phyloP scores from a whole-genome alignment of 2,888 invertebrate genomes.

The Xestia rhomboidea region DNA sequence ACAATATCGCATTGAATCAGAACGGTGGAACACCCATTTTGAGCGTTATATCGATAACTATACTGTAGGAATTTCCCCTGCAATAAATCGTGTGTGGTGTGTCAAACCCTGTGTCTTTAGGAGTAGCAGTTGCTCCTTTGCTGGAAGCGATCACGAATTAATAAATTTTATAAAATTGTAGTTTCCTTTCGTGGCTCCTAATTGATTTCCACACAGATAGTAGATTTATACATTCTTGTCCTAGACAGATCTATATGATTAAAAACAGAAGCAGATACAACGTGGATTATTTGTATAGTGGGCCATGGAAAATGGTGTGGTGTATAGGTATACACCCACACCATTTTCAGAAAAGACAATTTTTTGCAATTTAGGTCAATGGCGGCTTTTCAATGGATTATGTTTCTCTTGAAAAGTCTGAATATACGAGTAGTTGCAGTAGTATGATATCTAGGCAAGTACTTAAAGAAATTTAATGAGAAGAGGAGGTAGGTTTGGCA shows the following conservation, averaged over 20 bases:
- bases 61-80: background rate
- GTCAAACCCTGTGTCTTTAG: background rate
- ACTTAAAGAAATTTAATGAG: background rate
- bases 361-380: slow-evolving; percentile 11
- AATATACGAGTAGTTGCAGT: slow-evolving; percentile 6
- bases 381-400: slow-evolving; percentile 9
- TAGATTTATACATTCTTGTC: background rate
- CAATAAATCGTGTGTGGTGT: background rate
- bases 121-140: background rate
- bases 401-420: slow-evolving; percentile 2
- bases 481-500: background rate
- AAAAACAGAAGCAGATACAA: slow-evolving; percentile 1
- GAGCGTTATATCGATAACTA: slow-evolving; percentile 3
- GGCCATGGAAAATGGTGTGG: too few species aligned
- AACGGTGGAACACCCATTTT: slow-evolving; percentile 23
- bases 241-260: background rate
- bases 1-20: slow-evolving; percentile 46
- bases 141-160: background rate
- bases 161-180: background rate
- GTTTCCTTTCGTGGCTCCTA: background rate
- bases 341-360: background rate
- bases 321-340: too few species aligned
- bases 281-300: slow-evolving; percentile 6
- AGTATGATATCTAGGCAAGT: slow-evolving; percentile 21
- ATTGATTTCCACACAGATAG: background rate